A percentile compares a stretch with the other conserved stretches of the same genome.
Conservation (phyloP, 1,140 invertebrate genomes). For the Harpegnathos saltator region DNA sequence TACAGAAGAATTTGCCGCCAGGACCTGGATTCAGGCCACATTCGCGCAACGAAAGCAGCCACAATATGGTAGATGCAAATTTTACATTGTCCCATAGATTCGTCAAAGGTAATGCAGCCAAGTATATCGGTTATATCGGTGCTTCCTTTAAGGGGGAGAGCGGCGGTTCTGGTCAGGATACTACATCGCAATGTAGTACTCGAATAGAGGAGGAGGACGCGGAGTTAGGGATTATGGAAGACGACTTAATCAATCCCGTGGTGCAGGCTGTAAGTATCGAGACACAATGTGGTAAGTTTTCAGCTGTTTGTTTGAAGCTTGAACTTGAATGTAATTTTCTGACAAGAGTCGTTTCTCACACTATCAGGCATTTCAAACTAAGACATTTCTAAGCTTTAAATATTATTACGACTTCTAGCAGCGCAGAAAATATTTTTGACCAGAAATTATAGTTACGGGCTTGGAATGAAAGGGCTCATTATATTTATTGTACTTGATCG, state of each 20-base stretch:
- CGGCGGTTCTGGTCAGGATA: constrained; percentile 81
- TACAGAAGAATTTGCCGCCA: constrained; percentile 96
- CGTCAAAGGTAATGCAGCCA: background rate
- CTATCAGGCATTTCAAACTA: no score
- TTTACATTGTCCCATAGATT: background rate
- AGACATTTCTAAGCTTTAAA: no score
- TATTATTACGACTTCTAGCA: no score
- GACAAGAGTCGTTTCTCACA: no score
- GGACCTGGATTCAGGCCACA: constrained; percentile 97
- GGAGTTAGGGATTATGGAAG: constrained; percentile 80
- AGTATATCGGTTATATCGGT: constrained; percentile 15
- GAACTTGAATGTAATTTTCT: no score
- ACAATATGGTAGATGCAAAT: constrained; percentile 80
- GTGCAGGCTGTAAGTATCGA: constrained; percentile 73
- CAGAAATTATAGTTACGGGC: no score
- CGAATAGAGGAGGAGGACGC: constrained; percentile 89
- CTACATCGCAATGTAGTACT: constrained; percentile 85
- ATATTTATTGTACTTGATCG: no score
- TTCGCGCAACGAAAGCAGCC: constrained; percentile 91
- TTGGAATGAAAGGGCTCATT: no score
- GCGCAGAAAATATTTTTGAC: no score
- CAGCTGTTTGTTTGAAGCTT: no score
- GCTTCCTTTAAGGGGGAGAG: constrained; percentile 75
- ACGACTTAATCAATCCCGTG: constrained; percentile 75
- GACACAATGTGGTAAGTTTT: no score